Evolutionary conservation across 1,140 invertebrate species (phyloP).

Genomic region (Whitmania pigra): DNA sequence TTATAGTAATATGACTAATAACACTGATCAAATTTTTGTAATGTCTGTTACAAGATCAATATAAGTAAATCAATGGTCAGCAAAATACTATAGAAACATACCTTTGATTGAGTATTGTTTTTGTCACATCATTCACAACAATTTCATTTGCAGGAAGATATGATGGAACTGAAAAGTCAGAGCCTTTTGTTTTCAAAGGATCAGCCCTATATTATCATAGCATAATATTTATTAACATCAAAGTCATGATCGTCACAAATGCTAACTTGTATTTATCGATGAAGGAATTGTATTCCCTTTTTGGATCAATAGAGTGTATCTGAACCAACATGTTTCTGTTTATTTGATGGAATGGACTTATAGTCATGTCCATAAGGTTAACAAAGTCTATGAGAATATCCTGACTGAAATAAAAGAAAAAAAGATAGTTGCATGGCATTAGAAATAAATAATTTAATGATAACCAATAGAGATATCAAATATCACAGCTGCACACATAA

Average conservation of each 20-base stretch:
- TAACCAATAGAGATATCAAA: too few relatives aligned
- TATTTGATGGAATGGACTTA: slow-evolving; percentile 33
- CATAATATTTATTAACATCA: too few relatives aligned
- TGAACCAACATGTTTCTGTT: slow-evolving; percentile 32
- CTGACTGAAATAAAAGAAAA: slow-evolving; percentile 34
- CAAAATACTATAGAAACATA: background rate
- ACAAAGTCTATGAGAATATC: slow-evolving; percentile 37
- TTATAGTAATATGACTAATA: too few relatives aligned
- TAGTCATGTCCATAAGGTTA: slow-evolving; percentile 37
- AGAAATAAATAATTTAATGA: too few relatives aligned
- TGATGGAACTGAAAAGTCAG: background rate
- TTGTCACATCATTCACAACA: background rate
- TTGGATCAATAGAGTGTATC: slow-evolving; percentile 36
- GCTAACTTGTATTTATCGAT: slow-evolving; percentile 23
- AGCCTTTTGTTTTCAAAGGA: slow-evolving; percentile 6
- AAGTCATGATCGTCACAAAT: background rate
- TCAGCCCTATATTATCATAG: background rate
- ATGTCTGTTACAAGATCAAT: background rate
- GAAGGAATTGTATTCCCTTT: slow-evolving; percentile 36
- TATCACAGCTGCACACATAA: too few relatives aligned
- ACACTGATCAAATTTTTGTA: too few relatives aligned
- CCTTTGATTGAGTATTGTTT: background rate
- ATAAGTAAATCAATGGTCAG: background rate
- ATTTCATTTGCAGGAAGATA: slow-evolving; percentile 1
- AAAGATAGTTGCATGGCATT: background rate